phyloP scores from a whole-genome alignment of 2,888 invertebrate genomes.

The Pristionchus fissidentatus region DNA sequence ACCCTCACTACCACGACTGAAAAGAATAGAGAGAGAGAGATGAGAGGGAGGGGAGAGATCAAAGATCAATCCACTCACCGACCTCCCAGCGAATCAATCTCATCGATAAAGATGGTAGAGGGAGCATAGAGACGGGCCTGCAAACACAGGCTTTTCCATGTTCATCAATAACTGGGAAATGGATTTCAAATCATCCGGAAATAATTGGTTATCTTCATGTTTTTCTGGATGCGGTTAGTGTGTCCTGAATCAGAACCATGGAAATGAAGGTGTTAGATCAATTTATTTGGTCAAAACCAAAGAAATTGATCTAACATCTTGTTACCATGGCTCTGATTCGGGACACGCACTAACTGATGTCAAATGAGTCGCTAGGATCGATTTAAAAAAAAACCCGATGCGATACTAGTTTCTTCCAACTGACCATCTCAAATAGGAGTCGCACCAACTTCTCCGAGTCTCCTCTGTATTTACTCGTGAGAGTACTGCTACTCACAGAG shows the following conservation, averaged over 20 bases:
- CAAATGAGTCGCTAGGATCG: too few species aligned
- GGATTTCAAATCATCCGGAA: too few species aligned
- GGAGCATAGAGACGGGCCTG: slow-evolving; percentile 97
- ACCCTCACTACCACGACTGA: slow-evolving; percentile 95
- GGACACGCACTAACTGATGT: not conserved
- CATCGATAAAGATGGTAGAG: slow-evolving; percentile 97
- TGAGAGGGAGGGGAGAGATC: not conserved
- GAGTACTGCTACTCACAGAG: slow-evolving; percentile 92
- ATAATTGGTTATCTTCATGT: too few species aligned
- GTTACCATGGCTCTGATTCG: too few species aligned
- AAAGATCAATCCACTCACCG: slow-evolving; percentile 32
- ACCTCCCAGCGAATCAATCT: slow-evolving; percentile 89
- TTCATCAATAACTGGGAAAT: not conserved
- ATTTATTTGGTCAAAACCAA: too few species aligned
- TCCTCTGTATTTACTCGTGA: slow-evolving; percentile 98
- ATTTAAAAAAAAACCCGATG: too few species aligned
- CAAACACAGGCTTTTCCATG: slow-evolving; percentile 52
- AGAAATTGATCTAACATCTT: too few species aligned
- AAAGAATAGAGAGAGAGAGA: slow-evolving; percentile 48
- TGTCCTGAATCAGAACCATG: too few species aligned
- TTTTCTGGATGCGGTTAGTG: too few species aligned
- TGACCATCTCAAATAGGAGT: slow-evolving; percentile 95
- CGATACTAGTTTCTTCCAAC: not conserved
- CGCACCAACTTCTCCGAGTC: slow-evolving; percentile 98
- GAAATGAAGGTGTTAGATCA: too few species aligned